Evolutionary conservation across 23 tunicate species (phyloP), one percentile per base, ranked within the genome.

Genomic region (Aplidium turbinatum): DNA sequence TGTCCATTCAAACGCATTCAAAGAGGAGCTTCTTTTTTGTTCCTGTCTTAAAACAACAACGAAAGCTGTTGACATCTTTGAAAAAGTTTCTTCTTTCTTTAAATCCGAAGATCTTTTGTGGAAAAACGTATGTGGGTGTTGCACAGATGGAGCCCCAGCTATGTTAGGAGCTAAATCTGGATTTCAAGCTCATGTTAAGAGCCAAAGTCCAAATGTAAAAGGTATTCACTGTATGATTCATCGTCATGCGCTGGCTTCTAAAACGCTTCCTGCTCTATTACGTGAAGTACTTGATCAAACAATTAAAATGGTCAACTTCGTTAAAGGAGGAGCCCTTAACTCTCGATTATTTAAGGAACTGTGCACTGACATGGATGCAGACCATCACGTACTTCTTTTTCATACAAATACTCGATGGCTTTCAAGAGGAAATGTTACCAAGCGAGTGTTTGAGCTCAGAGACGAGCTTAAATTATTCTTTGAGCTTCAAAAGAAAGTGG

Each of bases 221-320:
- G 58, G 82, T 0, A 39, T 62, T 0, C 74, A 63, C 39, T 77
- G 82, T 63, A 0, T 63, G 38, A 77, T 77, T 62, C 58, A 64
- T 63, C 19, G 57, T n/a, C 39, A 77, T 45, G 57, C 82, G 72
- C 82, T 77, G 70, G 76, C 82, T 26, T 38, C 75, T 38, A 77
- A 77, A 63, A 77, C 82, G 32, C 55, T 77, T 28, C 82, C 82
- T 63, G 16, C 68, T 60, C 68, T n/a, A 27, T 60, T 74, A 24
- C 46, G 34, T 29, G 30, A 74, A 48, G 79, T 74, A 27, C 72
- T 74, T 31, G 72, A 77, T 77, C 68, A 71, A 0, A 42, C 68
- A 1, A 34, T 63, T 1, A 31, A 63, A 77, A 63, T 77, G 33
- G 82, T 63, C 0, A 77, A 77, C 38, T 77, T 39, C 1, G 3